Evolutionary conservation across 2,113 vertebrate genomes (phyloP).

Genomic region (Rhadina sibilatrix): DNA sequence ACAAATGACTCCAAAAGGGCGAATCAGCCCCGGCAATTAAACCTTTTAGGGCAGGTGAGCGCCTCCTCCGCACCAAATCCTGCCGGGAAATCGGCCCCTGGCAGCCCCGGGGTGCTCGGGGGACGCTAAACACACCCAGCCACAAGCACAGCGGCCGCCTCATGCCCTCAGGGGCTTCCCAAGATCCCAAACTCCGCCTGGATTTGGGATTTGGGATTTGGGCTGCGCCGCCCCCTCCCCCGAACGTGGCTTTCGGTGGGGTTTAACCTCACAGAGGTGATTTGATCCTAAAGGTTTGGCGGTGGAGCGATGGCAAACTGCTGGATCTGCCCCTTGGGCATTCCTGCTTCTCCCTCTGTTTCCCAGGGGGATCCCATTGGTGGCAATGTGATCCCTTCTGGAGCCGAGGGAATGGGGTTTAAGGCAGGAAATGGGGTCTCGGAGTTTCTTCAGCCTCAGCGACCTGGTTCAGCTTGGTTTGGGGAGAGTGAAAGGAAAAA

Average conservation of each 20-base stretch:
- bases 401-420: background rate
- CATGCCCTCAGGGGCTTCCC: background rate
- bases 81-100: background rate
- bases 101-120: background rate
- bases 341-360: background rate
- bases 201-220: background rate
- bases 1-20: constrained; percentile 17
- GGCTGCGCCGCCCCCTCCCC: background rate
- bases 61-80: background rate
- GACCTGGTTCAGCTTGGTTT: too few relatives aligned
- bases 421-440: background rate
- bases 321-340: background rate
- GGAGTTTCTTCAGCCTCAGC: background rate
- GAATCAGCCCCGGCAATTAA: constrained; percentile 39
- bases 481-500: background rate
- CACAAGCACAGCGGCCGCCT: background rate
- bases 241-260: background rate
- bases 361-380: rapidly evolving
- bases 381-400: rapidly evolving
- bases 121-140: background rate
- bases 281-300: background rate
- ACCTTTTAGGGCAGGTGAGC: constrained; percentile 13
- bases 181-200: background rate
- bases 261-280: background rate
- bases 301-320: background rate